These are phyloP conservation scores for Condylura cristata DNA, from an alignment of 2,113 vertebrate genomes.

Conservation along the genomic window DNA sequence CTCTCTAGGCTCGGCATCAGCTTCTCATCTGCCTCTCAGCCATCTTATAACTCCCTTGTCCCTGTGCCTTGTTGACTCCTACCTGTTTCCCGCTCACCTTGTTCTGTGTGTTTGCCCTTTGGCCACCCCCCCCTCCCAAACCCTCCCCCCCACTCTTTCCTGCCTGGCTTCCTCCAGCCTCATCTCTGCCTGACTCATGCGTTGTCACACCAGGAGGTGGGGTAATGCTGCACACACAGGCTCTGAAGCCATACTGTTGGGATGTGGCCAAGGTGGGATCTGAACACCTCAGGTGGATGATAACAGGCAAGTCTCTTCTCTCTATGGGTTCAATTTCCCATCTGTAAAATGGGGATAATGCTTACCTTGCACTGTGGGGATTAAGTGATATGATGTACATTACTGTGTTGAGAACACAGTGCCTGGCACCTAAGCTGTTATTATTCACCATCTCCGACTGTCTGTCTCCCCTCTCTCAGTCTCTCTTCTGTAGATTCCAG, in stretches of 20 bases:
- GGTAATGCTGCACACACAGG: background rate
- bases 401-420: slow-evolving; percentile 32
- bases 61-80: slow-evolving; percentile 67
- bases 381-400: slow-evolving; percentile 48
- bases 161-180: rapidly evolving
- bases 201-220: background rate
- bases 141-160: background rate
- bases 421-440: slow-evolving; percentile 50
- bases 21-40: background rate
- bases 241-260: background rate
- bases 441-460: slow-evolving; percentile 39
- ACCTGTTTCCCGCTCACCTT: slow-evolving; percentile 25
- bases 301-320: slow-evolving; percentile 27
- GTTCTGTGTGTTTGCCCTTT: background rate
- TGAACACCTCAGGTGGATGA: background rate
- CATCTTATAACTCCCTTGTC: slow-evolving; percentile 51
- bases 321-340: slow-evolving; percentile 34
- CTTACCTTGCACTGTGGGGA: slow-evolving; percentile 37
- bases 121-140: no score
- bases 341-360: slow-evolving; percentile 61
- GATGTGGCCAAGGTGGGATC: background rate
- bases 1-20: background rate
- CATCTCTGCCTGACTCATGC: background rate
- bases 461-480: slow-evolving; percentile 53
- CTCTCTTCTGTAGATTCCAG: slow-evolving; percentile 23